Evolutionary conservation across 2,888 invertebrate genomes (phyloP), one percentile per base, ranked within the genome.

Genomic region (Myathropa florea): DNA sequence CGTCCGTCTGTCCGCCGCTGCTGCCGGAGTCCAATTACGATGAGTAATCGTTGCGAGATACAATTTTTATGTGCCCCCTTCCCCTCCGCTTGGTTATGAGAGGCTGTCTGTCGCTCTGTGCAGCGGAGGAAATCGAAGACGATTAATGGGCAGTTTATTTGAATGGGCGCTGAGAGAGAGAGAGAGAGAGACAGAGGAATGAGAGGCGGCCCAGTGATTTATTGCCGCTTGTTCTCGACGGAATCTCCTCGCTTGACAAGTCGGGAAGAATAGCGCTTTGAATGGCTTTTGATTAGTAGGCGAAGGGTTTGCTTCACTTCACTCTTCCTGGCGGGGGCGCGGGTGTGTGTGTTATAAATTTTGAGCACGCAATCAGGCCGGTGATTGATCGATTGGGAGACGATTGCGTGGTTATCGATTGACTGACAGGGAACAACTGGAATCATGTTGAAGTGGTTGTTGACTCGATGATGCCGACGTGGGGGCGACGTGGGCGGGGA

Each of bases 1-100:
- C 76, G 57, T 36, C 33, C 39, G 39, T 53, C 33, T 33, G 33
- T 33, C 33, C 10, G 33, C 9, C 33, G 33, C 33, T 46, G 46
- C 46, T 46, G 46, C 18, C 18, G 46, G n/a, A 30, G 71, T 68
- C 85, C 85, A 85, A 85, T 85, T 85, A 85, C 67, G 82, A 77
- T 85, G 85, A 85, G 81, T 85, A 85, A 85, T 85, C 68, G 85
- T 73, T 77, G 57, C 18, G 39, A 70, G 72, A 77, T 77, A 82
- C 68, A 76, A 76, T 75, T 80, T 84, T 71, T 85, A 28, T 67
- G 39, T 68, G 33, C 24, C 53, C 70, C 33, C 4, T 26, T 36
- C 4, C 26, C 4, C 28, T 10, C n/a, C 61, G 21, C 18, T n/a
- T 63, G 4, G 33, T 67, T 67, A 76, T 61, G 68, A 68, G 63